Conservation (phyloP, 2,113 vertebrate genomes). For the Oncorhynchus kisutch region DNA sequence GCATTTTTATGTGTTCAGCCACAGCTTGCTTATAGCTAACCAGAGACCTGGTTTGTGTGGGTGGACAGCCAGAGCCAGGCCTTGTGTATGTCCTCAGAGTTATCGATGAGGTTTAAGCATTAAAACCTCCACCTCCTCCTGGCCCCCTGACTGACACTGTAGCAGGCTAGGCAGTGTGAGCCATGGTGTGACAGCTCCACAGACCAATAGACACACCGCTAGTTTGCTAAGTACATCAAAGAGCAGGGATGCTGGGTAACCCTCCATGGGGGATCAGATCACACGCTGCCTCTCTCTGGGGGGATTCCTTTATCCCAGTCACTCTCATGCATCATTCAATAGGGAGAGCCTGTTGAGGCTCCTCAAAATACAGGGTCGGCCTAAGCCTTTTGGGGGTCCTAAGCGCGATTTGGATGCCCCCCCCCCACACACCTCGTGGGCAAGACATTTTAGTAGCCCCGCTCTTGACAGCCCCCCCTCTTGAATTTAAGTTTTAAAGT, state of each 20-base stretch:
- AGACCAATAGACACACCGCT: background rate
- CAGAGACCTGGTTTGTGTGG: conserved; percentile 50
- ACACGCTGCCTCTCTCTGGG: background rate
- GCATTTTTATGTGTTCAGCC: conserved; percentile 42
- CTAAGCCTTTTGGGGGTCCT: too few relatives aligned
- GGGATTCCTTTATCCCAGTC: background rate
- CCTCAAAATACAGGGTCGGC: too few relatives aligned
- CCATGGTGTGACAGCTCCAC: background rate
- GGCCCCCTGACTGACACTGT: conserved; percentile 27
- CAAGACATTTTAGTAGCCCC: too few relatives aligned
- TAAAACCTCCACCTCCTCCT: conserved; percentile 47
- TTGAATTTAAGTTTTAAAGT: too few relatives aligned
- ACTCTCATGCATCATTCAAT: background rate
- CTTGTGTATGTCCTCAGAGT: conserved; percentile 52
- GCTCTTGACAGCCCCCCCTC: too few relatives aligned
- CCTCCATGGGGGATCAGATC: background rate
- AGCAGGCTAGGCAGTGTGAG: too few relatives aligned
- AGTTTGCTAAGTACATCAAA: background rate
- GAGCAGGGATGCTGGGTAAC: background rate
- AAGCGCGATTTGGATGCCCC: too few relatives aligned
- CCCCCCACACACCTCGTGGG: too few relatives aligned
- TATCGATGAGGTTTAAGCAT: conserved; percentile 66
- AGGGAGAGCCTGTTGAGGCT: background rate
- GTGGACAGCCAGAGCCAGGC: conserved; percentile 44
- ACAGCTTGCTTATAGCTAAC: conserved; percentile 44